These are phyloP conservation scores for Cryptoprocta ferox DNA, from an alignment of 2,797 vertebrate species.

Conservation along the genomic window DNA sequence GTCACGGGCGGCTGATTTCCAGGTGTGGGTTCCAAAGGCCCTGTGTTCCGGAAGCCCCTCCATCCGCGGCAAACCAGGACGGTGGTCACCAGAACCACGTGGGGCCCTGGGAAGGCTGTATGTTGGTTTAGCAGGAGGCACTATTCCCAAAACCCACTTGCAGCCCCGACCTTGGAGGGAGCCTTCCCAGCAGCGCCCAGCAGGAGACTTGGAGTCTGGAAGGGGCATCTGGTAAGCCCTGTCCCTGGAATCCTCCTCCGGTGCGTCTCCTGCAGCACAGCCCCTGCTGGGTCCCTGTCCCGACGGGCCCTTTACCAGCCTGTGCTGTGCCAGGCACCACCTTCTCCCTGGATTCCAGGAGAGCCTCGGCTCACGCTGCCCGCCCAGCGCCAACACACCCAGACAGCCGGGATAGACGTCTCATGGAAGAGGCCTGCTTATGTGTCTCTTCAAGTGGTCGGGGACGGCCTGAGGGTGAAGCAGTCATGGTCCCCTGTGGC, in stretches of 20 bases:
- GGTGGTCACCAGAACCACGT: not conserved
- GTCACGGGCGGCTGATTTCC: not conserved
- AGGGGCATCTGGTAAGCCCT: fast-evolving
- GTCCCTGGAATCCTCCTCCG: not conserved
- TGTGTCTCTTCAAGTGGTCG: too few relatives aligned
- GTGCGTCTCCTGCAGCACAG: not conserved
- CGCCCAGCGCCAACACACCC: not conserved
- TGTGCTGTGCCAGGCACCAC: not conserved
- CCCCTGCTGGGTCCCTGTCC: not conserved
- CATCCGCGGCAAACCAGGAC: not conserved
- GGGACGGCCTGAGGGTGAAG: too few relatives aligned
- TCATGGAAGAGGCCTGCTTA: not conserved
- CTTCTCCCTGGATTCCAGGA: not conserved
- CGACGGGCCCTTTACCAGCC: not conserved
- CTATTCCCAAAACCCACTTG: fast-evolving
- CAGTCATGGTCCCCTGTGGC: fast-evolving
- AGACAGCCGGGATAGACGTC: not conserved
- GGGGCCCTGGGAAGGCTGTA: not conserved
- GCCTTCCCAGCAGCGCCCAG: not conserved
- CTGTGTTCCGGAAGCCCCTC: fast-evolving
- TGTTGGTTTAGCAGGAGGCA: not conserved
- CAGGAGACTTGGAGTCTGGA: fast-evolving
- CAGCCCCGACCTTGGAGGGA: too few relatives aligned
- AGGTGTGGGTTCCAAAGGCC: not conserved
- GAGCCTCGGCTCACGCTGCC: not conserved